Base-by-base conservation (phyloP, 2,888 invertebrate genomes). In the Koerneria pararmatus region DNA sequence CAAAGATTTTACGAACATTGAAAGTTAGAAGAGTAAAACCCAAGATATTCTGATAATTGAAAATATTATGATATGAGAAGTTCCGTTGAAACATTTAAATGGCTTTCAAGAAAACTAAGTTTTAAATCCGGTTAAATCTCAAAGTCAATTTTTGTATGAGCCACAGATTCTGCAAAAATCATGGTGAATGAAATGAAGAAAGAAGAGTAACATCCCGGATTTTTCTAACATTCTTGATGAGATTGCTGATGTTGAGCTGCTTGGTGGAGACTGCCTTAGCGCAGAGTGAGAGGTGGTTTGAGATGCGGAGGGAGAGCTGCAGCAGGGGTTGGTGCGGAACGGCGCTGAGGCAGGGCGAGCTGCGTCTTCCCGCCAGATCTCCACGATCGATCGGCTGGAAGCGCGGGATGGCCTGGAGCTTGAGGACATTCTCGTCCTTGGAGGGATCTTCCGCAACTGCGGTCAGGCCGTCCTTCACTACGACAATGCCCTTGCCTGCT, bases 331-430 rank as follows among this genome's bases (percentile, higher is more conserved):
- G 62, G 29, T 37, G 62, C 8, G 62, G 62, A 8, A 53, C 51
- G 35, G 53, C 53, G 2, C n/a, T 53, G 35, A 51, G 62, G 53
- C 53, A 53, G 34, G 51, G 35, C 11, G 34, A 22, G 1, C 51
- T 27, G n/a, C 53, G 51, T 24, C 53, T 32, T 31, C 62, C 35
- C 22, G 35, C 51, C n/a, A 67, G 60, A 0, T 72, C 63, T 51
- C 68, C 46, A n/a, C 71, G 76, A 41, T 75, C 69, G 27, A 76
- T 71, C 1, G 76, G 76, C 19, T 75, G 69, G 56, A 76, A 76
- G n/a, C 70, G 68, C 6, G 76, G 76, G 27, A 76, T 76, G 57
- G 74, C 74, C 72, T 72, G 35, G 8, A 69, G 34, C 61, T 67
- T 65, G 19, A 71, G 49, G 35, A 69, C 70, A 19, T 62, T 60